Percentiles rank a stretch among this genome's conserved stretches.
phyloP scores from a whole-genome alignment of 2,797 vertebrate species.

The Lacerta viridis region DNA sequence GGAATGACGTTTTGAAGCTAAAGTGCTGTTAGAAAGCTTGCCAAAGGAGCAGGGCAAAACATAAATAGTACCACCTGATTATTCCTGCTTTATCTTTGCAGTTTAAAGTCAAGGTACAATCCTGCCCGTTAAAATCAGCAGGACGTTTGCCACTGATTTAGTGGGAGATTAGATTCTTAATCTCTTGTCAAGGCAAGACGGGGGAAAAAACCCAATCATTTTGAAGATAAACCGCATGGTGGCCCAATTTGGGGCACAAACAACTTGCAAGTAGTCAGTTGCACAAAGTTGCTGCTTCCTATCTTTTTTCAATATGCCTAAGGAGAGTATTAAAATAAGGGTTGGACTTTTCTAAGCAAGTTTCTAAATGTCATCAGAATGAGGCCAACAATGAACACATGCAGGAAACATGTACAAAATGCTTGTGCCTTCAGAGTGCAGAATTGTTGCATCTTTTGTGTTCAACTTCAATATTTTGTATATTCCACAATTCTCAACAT shows the following conservation, averaged over 20 bases:
- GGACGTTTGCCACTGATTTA: background rate
- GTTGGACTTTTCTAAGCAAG: background rate
- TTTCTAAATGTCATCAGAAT: background rate
- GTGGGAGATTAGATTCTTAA: background rate
- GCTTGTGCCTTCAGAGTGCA: background rate
- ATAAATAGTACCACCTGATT: conserved; percentile 33
- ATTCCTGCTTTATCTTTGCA: conserved; percentile 11
- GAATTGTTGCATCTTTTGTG: background rate
- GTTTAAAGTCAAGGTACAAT: background rate
- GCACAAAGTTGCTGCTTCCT: background rate
- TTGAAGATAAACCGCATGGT: background rate
- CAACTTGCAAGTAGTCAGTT: background rate
- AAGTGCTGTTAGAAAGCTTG: background rate
- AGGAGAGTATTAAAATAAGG: background rate
- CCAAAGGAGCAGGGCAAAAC: conserved; percentile 2
- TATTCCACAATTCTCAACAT: background rate
- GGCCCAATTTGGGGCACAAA: background rate
- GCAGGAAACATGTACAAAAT: background rate
- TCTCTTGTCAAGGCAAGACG: background rate
- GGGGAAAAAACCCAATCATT: background rate
- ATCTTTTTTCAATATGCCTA: background rate
- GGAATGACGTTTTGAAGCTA: background rate
- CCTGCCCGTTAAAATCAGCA: conserved; percentile 1
- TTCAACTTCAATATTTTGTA: background rate
- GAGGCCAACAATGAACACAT: background rate